These are phyloP conservation scores for Ganaspis sp. DNA, from an alignment of 1,140 invertebrate genomes.

Conservation along the genomic window DNA sequence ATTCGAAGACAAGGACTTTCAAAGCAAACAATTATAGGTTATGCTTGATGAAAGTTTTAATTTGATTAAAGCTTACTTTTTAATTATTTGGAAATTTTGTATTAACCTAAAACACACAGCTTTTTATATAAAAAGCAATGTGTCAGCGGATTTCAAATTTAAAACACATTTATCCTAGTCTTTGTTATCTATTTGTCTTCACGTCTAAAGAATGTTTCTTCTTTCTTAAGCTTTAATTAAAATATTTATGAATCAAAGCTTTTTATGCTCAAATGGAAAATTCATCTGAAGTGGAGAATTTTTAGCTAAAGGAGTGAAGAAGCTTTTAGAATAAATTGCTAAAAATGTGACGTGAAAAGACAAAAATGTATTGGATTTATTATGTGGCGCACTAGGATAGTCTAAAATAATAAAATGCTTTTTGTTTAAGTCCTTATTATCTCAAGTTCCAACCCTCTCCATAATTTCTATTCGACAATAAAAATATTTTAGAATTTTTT, in stretches of 20 bases:
- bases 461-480: not conserved
- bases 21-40: too few relatives aligned
- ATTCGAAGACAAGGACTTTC: too few relatives aligned
- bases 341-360: not conserved
- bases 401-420: conserved; percentile 20
- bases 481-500: not conserved
- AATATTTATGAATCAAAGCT: not conserved
- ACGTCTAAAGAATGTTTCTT: not conserved
- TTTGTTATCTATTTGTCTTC: not conserved
- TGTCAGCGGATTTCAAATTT: not conserved
- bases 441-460: not conserved
- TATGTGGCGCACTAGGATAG: not conserved
- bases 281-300: conserved; percentile 1
- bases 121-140: not conserved
- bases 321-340: not conserved
- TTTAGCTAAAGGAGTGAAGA: not conserved
- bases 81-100: too few relatives aligned
- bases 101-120: too few relatives aligned
- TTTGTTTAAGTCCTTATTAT: not conserved
- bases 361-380: not conserved
- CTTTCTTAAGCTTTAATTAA: conserved; percentile 4
- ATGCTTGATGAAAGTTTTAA: too few relatives aligned
- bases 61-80: too few relatives aligned
- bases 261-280: not conserved
- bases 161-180: not conserved